A percentile compares a stretch with the other conserved stretches of the same genome.
These are phyloP conservation scores for Hylomyscus alleni DNA, from an alignment of 2,797 vertebrate species.

Conservation along the genomic window DNA sequence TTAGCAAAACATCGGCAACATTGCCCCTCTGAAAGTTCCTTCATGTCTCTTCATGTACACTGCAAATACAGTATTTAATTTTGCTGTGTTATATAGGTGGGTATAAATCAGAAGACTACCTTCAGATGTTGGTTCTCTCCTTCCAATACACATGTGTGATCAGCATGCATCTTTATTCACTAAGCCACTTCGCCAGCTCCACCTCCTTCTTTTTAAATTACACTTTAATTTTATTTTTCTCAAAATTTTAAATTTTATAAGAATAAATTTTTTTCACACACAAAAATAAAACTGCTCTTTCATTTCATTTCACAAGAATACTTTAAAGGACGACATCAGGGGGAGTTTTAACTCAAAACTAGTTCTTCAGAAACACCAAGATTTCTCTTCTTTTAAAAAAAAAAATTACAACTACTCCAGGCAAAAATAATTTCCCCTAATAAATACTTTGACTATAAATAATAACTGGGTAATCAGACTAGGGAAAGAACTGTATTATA, in stretches of 20 bases:
- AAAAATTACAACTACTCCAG: neutral
- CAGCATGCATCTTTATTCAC: too few species aligned
- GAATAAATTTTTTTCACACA: slow-evolving; percentile 9
- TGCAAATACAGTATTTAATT: neutral
- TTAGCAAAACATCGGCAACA: neutral
- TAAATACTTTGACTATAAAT: neutral
- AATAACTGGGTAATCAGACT: neutral
- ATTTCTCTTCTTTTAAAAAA: neutral
- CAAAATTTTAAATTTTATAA: neutral
- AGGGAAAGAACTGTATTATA: neutral
- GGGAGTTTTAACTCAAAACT: neutral
- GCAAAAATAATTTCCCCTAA: neutral
- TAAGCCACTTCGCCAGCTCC: neutral
- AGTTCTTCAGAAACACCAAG: neutral
- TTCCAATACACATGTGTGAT: accelerated
- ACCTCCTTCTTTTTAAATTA: neutral
- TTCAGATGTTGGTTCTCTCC: neutral
- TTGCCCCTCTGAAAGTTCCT: slow-evolving; percentile 66
- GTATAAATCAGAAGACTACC: neutral
- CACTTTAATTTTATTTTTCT: neutral
- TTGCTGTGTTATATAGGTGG: too few species aligned
- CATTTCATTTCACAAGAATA: neutral
- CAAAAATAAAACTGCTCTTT: too few species aligned
- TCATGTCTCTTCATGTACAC: neutral
- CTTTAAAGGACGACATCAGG: neutral